Base-by-base conservation (phyloP, 2,888 invertebrate species). In the Vanessa cardui region DNA sequence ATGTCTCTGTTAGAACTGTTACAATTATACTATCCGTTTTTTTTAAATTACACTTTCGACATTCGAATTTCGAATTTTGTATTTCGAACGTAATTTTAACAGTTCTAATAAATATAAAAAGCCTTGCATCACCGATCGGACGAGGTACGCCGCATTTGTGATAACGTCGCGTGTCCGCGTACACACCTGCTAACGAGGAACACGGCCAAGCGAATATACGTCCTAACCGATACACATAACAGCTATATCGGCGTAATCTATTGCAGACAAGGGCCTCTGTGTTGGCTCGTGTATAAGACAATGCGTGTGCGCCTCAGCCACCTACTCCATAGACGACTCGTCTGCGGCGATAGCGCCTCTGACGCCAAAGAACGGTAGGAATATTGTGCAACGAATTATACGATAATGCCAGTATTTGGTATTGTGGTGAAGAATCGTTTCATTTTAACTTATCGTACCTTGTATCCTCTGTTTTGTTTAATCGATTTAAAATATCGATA, bases 261-360 rank as follows among this genome's bases (percentile, higher is more conserved):
- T 92, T 92, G 78, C 93, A 93, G 92, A 90, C 74, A 86, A 84
- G 82, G 87, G 89, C 79, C 83, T 89, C 77, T 93, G 93, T 83
- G 88, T 91, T 78, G 90, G 90, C 77, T 85, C 92, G 81, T 93
- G 93, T 87, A 90, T 93, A 78, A 88, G 83, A 77, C 91, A 89
- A 81, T 93, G 93, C 84, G 92, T 90, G 80, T 92, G 93, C 79
- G 80, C 88, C 62, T 84, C 88, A 62, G 87, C 84, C 70, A 81
- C 88, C 64, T 82, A 84, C 83, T 88, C 88, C 78, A 79, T 86
- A 71, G 90, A 90, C 77, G 90, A 89, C 81, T 87, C 89, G 74
- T 84, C 82, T 64, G 85, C 87, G 71, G 83, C 86, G 67, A 69
- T 83, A 72, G 88, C 86, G 74, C 85, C 87, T 33, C 72, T 83